Base-by-base conservation (phyloP, 92 coral and sea anemone genomes). In the Porites evermanni region DNA sequence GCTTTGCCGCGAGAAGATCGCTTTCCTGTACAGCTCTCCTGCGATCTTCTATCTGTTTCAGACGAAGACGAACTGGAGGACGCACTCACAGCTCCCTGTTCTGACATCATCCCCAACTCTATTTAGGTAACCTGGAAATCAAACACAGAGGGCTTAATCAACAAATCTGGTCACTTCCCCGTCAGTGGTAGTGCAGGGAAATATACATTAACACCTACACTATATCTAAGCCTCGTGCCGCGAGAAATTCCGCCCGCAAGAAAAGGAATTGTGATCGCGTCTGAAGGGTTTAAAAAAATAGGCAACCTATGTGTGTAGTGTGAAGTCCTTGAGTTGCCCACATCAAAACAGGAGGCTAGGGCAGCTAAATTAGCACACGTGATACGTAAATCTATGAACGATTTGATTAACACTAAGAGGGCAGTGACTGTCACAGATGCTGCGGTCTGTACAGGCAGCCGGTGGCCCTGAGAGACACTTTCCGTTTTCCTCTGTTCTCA, bases 401-500 rank as follows among this genome's bases (percentile, higher is more conserved):
- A 83, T 74, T 73, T 83, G 80, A 83, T 83, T 74, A 64, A 38
- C 47, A 38, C 47, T 38, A 38, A 60, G 18, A 63, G 80, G 87
- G 87, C 80, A 13, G 87, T 83, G 71, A 59, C 79, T 38, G 61
- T 21, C 66, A 80, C 29, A 44, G 14, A 72, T 58, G 52, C 74
- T 83, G 80, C 80, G 29, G 78, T 79, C 70, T 81, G 58, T 32
- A 14, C 68, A 38, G 47, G 47, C 47, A 23, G 66, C 78, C 32
- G 77, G 77, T 50, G 24, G 58, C 12, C 58, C 61, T 26, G 56
- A 18, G 8, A 38, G 47, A 38, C 47, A 14, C 70, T 70, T 70
- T 20, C 77, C 70, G 74, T 81, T 70, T 32, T 81, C 38, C 86
- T 70, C 86, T 58, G 86, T 38, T 58, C 32, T 29, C 56, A 11